Percentiles rank a stretch among this genome's conserved stretches.
Evolutionary conservation across 2,113 vertebrate genomes (phyloP).

Genomic region (Phalacrocorax brasilianus): DNA sequence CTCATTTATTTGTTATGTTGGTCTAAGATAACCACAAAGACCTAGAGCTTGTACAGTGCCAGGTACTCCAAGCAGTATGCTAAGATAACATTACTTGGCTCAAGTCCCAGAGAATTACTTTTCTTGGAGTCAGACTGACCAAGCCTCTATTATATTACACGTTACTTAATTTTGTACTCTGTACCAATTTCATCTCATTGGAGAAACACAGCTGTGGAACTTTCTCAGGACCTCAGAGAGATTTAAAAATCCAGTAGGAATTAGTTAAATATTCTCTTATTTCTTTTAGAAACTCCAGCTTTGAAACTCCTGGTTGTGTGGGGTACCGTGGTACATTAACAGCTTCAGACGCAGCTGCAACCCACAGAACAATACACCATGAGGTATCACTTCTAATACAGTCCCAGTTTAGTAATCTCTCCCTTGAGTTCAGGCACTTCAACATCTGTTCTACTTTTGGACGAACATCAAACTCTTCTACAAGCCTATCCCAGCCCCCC

Average conservation of each 20-base stretch:
- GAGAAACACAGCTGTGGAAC: not conserved
- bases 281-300: not conserved
- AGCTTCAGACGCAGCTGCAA: not conserved
- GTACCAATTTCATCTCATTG: not conserved
- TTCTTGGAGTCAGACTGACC: not conserved
- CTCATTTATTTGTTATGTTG: slow-evolving; percentile 2
- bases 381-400: not conserved
- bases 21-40: slow-evolving; percentile 36
- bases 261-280: not conserved
- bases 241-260: not conserved
- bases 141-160: slow-evolving; percentile 2
- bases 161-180: not conserved
- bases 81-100: slow-evolving; percentile 47
- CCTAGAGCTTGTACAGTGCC: not conserved
- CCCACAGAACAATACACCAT: not conserved
- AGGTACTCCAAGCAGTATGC: slow-evolving; percentile 6
- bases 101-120: slow-evolving; percentile 1
- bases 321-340: not conserved
- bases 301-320: not conserved
- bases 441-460: slow-evolving; percentile 33
- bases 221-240: not conserved
- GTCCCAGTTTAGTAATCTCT: not conserved
- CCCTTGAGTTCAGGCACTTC: not conserved
- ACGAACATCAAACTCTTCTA: not conserved
- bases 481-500: not conserved